Evolutionary conservation across 2,113 vertebrate genomes (phyloP).

Genomic region (Callopanchax toddi): DNA sequence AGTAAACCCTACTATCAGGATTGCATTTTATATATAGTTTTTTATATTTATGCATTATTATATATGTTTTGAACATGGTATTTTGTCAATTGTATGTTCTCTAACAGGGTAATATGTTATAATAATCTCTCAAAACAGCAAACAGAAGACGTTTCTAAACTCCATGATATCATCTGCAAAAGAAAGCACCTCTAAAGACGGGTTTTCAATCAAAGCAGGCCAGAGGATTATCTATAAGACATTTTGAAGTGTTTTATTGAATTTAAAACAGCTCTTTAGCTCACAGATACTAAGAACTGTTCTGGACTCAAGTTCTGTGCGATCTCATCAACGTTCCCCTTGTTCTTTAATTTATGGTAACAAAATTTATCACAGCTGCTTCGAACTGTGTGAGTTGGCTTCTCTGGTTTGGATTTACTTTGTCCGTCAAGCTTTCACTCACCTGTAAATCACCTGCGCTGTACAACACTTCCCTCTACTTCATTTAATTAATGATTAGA

Average conservation of each 20-base stretch:
- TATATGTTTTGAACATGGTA: too few species aligned
- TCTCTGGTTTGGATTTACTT: not conserved
- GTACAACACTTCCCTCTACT: slow-evolving; percentile 8
- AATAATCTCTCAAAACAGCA: too few species aligned
- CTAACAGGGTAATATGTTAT: too few species aligned
- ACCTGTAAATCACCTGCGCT: slow-evolving; percentile 10
- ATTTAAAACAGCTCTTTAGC: not conserved
- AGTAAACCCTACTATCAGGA: too few species aligned
- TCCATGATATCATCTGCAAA: too few species aligned
- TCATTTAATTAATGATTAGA: slow-evolving; percentile 7
- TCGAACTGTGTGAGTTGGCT: not conserved
- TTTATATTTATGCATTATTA: too few species aligned
- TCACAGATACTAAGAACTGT: not conserved
- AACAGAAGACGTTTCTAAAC: too few species aligned
- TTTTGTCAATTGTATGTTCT: too few species aligned
- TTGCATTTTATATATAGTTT: too few species aligned
- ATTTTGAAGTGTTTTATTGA: too few species aligned
- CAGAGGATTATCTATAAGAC: too few species aligned
- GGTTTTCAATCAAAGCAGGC: not conserved
- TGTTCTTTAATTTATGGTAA: slow-evolving; percentile 2
- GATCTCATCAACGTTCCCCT: not conserved
- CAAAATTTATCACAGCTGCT: slow-evolving; percentile 6
- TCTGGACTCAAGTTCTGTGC: not conserved
- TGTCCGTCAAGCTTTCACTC: not conserved
- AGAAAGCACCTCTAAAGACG: too few species aligned